Evolutionary conservation across 2,888 invertebrate species (phyloP).

Genomic region (Flexamia atlantica): DNA sequence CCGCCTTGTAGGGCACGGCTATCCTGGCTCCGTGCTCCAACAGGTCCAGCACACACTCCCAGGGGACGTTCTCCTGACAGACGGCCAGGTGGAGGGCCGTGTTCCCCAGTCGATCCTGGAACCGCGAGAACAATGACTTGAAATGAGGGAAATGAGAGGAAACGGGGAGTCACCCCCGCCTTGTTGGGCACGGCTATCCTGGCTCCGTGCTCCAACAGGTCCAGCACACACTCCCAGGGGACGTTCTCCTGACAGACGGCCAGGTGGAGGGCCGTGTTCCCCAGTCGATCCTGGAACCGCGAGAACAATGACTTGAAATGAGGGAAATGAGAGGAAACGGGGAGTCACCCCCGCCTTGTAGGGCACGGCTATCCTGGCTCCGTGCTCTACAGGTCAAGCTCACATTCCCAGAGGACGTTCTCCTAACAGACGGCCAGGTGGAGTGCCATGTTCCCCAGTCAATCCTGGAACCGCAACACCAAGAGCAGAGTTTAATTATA

Average conservation of each 20-base stretch:
- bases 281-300: conserved; percentile 75
- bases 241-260: conserved; percentile 77
- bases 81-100: conserved; percentile 79
- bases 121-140: conserved; percentile 8
- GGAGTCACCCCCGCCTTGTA: conserved; percentile 77
- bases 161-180: conserved; percentile 76
- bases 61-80: conserved; percentile 77
- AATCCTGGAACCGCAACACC: conserved; percentile 73
- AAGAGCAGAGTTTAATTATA: no score
- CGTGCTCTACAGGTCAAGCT: conserved; percentile 76
- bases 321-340: conserved; percentile 76
- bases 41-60: conserved; percentile 77
- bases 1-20: conserved; percentile 75
- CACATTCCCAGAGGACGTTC: conserved; percentile 77
- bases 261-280: conserved; percentile 79
- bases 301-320: background rate
- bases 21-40: conserved; percentile 77
- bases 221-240: conserved; percentile 76
- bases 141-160: no score
- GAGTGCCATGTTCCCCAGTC: conserved; percentile 78
- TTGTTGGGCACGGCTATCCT: conserved; percentile 75
- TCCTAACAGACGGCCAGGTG: conserved; percentile 78
- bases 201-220: conserved; percentile 77
- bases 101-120: conserved; percentile 77
- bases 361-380: conserved; percentile 74